Evolutionary conservation across 2,888 invertebrate species (phyloP), one percentile per base, ranked within the genome.

Genomic region (Hedychridium roseum): DNA sequence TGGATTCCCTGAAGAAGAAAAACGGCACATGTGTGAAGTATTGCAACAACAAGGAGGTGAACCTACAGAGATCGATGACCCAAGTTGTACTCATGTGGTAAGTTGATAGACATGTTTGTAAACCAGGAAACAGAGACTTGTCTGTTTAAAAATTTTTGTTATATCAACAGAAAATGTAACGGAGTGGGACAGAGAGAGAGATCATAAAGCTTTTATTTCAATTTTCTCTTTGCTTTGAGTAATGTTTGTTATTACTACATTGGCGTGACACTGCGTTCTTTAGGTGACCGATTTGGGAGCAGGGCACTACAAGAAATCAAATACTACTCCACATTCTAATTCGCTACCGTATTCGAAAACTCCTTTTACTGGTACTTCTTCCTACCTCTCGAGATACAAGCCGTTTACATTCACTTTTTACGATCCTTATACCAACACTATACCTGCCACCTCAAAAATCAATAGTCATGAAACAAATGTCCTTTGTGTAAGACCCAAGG

Each of bases 71-170:
- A 82, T 88, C 59, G 91, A 91, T 65, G 93, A 94, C 83, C 85
- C 89, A 14, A 86, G 87, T 73, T 94, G 93, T 78, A 92, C 94
- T 31, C 97, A 97, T 82, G 88, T 97, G 79, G 95, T 97, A 83
- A 90, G 91, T 86, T 44, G 26, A 14, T 7, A 15, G 11, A 28
- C 6, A 12, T n/a, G 11, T n/a, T 7, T 28, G 7, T 27, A 28
- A 18, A 38, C 9, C 11, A 15, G 12, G 3, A 15, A 6, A 17
- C 11, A 26, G 16, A 12, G n/a, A 21, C 42, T 1, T 23, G 20
- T 12, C 6, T 23, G 28, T 31, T 20, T 26, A 23, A 18, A 37
- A 4, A 18, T 39, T 42, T 43, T n/a, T n/a, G n/a, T n/a, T n/a
- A n/a, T n/a, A n/a, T n/a, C n/a, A n/a, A n/a, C n/a, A n/a, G n/a